phyloP scores from a whole-genome alignment of 2,113 vertebrate genomes.

The Sisor rabdophorus region DNA sequence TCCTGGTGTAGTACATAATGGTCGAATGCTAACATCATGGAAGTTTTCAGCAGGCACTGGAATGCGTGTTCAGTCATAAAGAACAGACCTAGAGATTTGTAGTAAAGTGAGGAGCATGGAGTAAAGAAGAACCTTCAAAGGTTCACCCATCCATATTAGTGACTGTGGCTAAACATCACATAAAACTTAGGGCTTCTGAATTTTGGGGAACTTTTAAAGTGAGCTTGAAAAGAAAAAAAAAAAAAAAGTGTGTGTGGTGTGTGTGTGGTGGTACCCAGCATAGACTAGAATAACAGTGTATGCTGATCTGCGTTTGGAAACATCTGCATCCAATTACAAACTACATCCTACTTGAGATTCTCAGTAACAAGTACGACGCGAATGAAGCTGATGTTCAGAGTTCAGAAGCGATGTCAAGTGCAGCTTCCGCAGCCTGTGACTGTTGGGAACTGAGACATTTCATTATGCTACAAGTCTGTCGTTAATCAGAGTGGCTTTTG shows the following conservation, averaged over 20 bases:
- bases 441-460: conserved; percentile 71
- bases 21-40: background rate
- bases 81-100: background rate
- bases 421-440: conserved; percentile 63
- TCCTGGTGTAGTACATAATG: background rate
- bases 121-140: conserved; percentile 28
- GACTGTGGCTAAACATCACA: conserved; percentile 53
- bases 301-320: conserved; percentile 66
- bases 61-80: background rate
- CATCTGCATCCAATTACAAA: conserved; percentile 88
- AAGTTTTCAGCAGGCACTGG: background rate
- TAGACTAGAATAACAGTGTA: conserved; percentile 89
- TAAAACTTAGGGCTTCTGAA: conserved; percentile 77
- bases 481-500: conserved; percentile 27
- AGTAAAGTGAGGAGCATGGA: background rate
- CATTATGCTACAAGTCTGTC: conserved; percentile 56
- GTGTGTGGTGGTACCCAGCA: conserved; percentile 68
- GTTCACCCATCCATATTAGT: conserved; percentile 42
- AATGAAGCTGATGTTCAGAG: conserved; percentile 67
- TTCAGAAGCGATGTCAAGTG: conserved; percentile 79
- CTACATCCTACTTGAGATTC: conserved; percentile 79
- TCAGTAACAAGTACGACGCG: conserved; percentile 73
- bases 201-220: conserved; percentile 85
- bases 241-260: too few relatives aligned
- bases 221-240: conserved; percentile 72